Conservation (phyloP, 2,113 vertebrate species). For the Tychaedon coryphoeus region DNA sequence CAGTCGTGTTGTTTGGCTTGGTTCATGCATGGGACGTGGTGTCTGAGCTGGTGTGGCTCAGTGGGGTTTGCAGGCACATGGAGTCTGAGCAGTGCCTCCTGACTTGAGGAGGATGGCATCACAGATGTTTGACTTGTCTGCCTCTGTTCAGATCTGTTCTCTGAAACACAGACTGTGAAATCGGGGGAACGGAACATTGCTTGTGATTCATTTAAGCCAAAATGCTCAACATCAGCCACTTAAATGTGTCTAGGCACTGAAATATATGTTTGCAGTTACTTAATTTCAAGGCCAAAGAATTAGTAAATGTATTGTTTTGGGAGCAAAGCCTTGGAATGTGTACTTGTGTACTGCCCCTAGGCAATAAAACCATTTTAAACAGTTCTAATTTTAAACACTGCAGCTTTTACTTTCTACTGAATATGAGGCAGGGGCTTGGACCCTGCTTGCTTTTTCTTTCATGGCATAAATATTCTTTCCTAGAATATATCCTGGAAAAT, state of each 20-base stretch:
- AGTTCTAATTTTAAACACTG: background rate
- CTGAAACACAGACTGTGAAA: background rate
- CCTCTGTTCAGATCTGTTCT: background rate
- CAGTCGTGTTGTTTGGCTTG: background rate
- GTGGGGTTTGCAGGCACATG: background rate
- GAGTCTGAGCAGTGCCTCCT: background rate
- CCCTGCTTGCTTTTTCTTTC: background rate
- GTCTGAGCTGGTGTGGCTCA: background rate
- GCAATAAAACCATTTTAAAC: background rate
- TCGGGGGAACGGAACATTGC: background rate
- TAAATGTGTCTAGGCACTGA: background rate
- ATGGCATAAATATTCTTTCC: slow-evolving; percentile 8
- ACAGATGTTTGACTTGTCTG: background rate
- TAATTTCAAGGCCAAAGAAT: background rate
- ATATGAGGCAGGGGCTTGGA: background rate
- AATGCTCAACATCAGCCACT: background rate
- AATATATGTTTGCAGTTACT: background rate
- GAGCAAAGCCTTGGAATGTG: background rate
- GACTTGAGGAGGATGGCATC: background rate
- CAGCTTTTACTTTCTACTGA: background rate
- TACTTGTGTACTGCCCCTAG: background rate
- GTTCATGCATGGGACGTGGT: accelerated
- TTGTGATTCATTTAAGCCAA: background rate
- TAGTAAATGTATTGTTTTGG: background rate
- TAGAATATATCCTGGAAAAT: background rate